A percentile compares a stretch with the other conserved stretches of the same genome.
These are phyloP conservation scores for Neogobius melanostomus DNA, from an alignment of 2,113 vertebrate genomes.

Conservation along the genomic window DNA sequence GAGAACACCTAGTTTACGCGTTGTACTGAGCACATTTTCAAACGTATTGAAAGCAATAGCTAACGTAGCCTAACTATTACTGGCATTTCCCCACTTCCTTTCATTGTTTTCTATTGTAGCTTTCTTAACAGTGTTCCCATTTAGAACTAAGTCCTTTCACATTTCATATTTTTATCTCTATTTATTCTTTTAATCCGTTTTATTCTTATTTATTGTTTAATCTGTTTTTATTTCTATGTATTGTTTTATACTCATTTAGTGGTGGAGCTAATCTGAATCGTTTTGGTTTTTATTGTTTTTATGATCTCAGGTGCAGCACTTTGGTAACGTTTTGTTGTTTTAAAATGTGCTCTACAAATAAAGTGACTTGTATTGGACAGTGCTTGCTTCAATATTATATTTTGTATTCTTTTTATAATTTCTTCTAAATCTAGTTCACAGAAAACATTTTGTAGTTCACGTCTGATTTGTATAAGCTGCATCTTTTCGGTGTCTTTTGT, in stretches of 20 bases:
- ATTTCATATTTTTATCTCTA: neutral
- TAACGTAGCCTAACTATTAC: neutral
- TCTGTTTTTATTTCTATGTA: neutral
- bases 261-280: too few species aligned
- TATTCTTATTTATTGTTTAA: too few species aligned
- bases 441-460: neutral
- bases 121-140: neutral
- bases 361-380: too few species aligned
- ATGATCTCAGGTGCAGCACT: too few species aligned
- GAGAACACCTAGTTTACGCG: neutral
- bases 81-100: conserved; percentile 6
- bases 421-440: neutral
- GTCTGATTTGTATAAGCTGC: neutral
- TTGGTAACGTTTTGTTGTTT: too few species aligned
- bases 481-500: neutral
- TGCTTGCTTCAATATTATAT: too few species aligned
- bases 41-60: neutral
- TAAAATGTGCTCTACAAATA: too few species aligned
- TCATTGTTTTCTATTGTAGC: neutral
- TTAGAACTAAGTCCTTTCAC: neutral
- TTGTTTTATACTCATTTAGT: neutral
- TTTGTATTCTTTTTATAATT: too few species aligned
- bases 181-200: neutral
- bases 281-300: too few species aligned
- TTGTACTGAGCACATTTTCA: neutral